Percentiles rank a stretch among this genome's conserved stretches.
Conservation (phyloP, 1,140 invertebrate species). For the Muscidifurax raptorellus region DNA sequence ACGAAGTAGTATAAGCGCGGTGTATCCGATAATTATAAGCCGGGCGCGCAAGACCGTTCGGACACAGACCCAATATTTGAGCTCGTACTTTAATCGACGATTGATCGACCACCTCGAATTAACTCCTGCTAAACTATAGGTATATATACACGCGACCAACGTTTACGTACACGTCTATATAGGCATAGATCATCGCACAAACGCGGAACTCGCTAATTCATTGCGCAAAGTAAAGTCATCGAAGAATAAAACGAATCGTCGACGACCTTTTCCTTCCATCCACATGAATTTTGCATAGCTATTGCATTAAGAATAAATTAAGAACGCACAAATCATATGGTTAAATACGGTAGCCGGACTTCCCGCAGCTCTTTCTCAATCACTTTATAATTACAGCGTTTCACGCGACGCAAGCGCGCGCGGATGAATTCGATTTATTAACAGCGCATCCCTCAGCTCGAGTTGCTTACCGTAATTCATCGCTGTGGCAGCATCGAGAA, state of each 20-base stretch:
- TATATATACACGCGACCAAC: no score
- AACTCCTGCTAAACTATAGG: background rate
- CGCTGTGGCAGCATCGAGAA: background rate
- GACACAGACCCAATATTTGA: background rate
- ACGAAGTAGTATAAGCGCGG: no score
- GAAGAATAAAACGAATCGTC: background rate
- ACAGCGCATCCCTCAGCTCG: background rate
- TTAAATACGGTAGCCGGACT: background rate
- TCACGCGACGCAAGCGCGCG: background rate
- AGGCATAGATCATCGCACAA: background rate
- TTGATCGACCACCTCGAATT: background rate
- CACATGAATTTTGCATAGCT: background rate
- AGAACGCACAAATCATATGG: background rate
- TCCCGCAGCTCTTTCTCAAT: background rate
- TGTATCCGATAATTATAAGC: background rate
- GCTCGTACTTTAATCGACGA: background rate
- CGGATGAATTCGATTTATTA: background rate
- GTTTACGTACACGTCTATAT: no score
- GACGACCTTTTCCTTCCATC: background rate
- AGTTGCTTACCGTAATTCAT: background rate
- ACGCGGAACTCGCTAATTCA: background rate
- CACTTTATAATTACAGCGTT: background rate
- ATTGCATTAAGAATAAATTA: background rate
- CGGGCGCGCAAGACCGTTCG: background rate
- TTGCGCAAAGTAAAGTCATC: background rate